Conservation (phyloP, 1,140 invertebrate species). For the Antheraea mylitta region DNA sequence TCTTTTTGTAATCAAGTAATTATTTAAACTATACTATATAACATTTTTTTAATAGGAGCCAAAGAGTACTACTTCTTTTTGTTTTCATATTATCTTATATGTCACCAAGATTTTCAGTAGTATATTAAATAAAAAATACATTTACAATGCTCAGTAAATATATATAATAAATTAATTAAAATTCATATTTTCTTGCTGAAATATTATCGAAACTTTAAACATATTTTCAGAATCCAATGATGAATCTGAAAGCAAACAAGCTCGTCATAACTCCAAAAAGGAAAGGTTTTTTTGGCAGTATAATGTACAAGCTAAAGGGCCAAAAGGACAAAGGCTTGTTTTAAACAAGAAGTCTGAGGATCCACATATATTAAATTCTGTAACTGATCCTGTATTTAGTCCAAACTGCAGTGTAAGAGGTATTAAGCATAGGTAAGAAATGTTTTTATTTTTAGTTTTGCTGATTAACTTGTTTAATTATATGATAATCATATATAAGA, state of each 20-base stretch:
- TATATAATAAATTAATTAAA: neutral
- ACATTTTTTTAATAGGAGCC: too few relatives aligned
- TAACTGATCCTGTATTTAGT: slow-evolving; percentile 96
- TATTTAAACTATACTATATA: too few relatives aligned
- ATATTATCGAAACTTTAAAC: neutral
- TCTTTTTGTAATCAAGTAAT: too few relatives aligned
- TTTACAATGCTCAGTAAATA: too few relatives aligned
- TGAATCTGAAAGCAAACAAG: slow-evolving; percentile 78
- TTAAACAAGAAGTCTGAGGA: slow-evolving; percentile 91
- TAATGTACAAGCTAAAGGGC: slow-evolving; percentile 98
- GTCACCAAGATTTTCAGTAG: too few relatives aligned
- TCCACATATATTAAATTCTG: slow-evolving; percentile 94
- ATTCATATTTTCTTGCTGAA: neutral
- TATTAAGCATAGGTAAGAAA: slow-evolving; percentile 89
- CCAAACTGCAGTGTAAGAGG: slow-evolving; percentile 92
- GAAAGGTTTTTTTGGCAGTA: slow-evolving; percentile 99
- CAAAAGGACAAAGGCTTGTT: slow-evolving; percentile 93
- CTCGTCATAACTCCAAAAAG: slow-evolving; percentile 81
- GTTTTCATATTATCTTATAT: too few relatives aligned
- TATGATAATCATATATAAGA: too few relatives aligned
- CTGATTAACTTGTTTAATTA: too few relatives aligned
- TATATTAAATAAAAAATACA: neutral
- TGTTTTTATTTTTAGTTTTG: too few relatives aligned
- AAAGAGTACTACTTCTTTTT: too few relatives aligned
- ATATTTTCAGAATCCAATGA: slow-evolving; percentile 83